Conservation (phyloP, 2,797 vertebrate species). For the Acipenser oxyrinchus region DNA sequence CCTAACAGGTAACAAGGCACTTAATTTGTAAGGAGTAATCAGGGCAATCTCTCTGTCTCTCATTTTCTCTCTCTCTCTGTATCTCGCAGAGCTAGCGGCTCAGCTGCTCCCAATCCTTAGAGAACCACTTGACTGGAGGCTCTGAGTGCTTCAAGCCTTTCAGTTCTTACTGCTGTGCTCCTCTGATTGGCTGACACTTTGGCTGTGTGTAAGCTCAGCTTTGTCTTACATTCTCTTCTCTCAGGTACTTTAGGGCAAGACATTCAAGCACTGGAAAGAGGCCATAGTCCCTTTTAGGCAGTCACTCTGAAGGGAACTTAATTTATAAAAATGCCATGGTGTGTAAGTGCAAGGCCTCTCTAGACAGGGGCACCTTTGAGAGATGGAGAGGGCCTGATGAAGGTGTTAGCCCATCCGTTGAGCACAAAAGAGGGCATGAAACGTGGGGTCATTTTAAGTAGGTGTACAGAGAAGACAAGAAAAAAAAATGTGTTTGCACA, state of each 20-base stretch:
- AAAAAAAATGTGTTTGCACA: neutral
- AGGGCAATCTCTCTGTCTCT: constrained; percentile 36
- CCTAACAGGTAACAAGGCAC: constrained; percentile 52
- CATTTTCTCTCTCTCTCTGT: constrained; percentile 22
- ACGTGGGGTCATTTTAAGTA: neutral
- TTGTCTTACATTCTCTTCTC: constrained; percentile 20
- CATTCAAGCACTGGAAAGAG: constrained; percentile 35
- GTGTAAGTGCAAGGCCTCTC: constrained; percentile 18
- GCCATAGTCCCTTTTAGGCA: constrained; percentile 33
- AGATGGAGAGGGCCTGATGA: constrained; percentile 32
- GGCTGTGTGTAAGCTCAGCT: constrained; percentile 35
- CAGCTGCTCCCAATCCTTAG: constrained; percentile 46
- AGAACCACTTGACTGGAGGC: constrained; percentile 38
- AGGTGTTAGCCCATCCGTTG: constrained; percentile 15
- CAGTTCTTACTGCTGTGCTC: constrained; percentile 36
- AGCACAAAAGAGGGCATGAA: neutral
- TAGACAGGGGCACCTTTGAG: constrained; percentile 23
- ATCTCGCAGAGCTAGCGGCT: constrained; percentile 43
- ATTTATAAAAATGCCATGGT: constrained; percentile 51
- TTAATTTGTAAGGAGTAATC: constrained; percentile 37
- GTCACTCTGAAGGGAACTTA: constrained; percentile 40
- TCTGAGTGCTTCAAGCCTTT: constrained; percentile 28
- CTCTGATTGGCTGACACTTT: constrained; percentile 61
- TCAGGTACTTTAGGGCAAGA: constrained; percentile 46
- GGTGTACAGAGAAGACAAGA: no score